Conservation (phyloP, 2,113 vertebrate genomes). For the Hyaena hyaena region DNA sequence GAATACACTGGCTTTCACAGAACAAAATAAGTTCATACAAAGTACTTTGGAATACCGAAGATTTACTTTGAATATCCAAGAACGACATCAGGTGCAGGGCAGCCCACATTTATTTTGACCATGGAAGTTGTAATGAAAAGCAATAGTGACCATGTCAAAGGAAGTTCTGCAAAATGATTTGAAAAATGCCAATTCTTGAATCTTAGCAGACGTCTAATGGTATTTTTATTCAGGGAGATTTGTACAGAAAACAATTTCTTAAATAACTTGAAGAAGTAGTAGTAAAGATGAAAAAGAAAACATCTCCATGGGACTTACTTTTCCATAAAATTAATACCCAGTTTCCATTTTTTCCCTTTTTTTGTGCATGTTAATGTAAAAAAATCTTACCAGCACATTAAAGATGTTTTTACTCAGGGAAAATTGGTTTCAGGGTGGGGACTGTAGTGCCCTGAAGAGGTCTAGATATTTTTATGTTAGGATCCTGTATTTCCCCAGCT, state of each 20-base stretch:
- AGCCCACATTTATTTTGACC: background rate
- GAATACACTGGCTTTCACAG: background rate
- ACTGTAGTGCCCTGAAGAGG: background rate
- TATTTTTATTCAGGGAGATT: background rate
- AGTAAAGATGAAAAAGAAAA: background rate
- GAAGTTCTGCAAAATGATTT: background rate
- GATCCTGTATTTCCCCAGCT: too few relatives aligned
- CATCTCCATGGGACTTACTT: background rate
- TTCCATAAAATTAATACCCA: background rate
- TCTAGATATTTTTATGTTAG: background rate
- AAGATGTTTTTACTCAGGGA: background rate
- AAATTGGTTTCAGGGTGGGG: background rate
- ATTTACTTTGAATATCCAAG: background rate
- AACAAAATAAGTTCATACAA: background rate
- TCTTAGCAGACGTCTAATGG: background rate
- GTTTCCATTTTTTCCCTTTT: background rate
- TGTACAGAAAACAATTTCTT: background rate
- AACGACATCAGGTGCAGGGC: background rate
- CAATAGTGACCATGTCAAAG: background rate
- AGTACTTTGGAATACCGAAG: background rate
- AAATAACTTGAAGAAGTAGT: background rate
- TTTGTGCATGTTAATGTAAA: background rate
- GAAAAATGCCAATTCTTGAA: background rate
- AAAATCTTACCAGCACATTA: background rate
- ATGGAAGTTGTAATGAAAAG: background rate